Percentiles rank a stretch among this genome's conserved stretches.
Conservation (phyloP, 2,113 vertebrate genomes). For the Datnioides undecimradiatus region DNA sequence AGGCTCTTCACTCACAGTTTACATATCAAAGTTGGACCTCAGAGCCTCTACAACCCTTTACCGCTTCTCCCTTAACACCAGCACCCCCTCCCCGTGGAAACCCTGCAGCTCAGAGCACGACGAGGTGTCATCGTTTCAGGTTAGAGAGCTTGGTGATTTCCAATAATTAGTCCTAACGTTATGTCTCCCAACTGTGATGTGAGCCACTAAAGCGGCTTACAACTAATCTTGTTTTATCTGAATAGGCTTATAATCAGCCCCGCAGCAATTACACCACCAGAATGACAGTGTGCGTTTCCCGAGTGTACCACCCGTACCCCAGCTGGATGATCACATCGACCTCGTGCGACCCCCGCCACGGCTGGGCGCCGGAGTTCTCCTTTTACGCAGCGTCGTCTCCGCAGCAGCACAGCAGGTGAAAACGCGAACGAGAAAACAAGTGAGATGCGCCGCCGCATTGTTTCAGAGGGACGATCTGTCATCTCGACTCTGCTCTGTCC, state of each 20-base stretch:
- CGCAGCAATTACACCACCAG: constrained; percentile 95
- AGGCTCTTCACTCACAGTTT: constrained; percentile 91
- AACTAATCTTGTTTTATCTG: constrained; percentile 59
- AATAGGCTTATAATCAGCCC: constrained; percentile 93
- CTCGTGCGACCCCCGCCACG: constrained; percentile 89
- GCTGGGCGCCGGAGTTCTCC: constrained; percentile 94
- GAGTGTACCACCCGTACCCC: constrained; percentile 90
- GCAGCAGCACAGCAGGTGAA: constrained; percentile 91
- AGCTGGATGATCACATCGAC: constrained; percentile 95
- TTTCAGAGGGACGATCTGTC: constrained; percentile 24
- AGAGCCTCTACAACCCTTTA: constrained; percentile 87
- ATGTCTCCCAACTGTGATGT: constrained; percentile 7
- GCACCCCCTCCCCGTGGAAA: constrained; percentile 89
- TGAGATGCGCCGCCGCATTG: neutral
- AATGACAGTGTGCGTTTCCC: constrained; percentile 97
- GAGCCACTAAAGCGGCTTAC: constrained; percentile 11
- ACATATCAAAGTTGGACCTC: constrained; percentile 89
- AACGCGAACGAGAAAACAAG: neutral
- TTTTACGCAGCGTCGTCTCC: constrained; percentile 91
- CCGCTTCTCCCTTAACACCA: constrained; percentile 92
- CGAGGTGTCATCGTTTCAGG: constrained; percentile 95
- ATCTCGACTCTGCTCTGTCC: constrained; percentile 41
- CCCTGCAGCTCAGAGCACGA: constrained; percentile 84
- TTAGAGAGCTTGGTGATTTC: constrained; percentile 68
- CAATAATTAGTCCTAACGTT: constrained; percentile 7